Evolutionary conservation across 2,888 invertebrate genomes (phyloP), one percentile per base, ranked within the genome.

Genomic region (Epirrita christyi): DNA sequence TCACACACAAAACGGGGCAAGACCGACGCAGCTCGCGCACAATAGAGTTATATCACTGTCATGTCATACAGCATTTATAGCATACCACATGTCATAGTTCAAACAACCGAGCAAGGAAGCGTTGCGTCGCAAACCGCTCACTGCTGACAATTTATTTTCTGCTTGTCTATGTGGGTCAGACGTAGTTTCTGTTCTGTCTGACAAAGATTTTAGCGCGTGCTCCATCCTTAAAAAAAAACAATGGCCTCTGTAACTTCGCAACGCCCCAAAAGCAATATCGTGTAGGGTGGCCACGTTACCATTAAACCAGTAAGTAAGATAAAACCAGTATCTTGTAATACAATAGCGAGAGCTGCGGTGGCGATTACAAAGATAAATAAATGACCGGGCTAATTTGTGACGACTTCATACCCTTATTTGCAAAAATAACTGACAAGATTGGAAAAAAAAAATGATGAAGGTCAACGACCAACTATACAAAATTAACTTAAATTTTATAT

Each of bases 201-300:
- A 10, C 11, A 34, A 46, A 45, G 41, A 10, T 10, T 37, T 41
- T n/a, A 79, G 71, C 74, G 70, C 73, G 76, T 75, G 76, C 73
- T 61, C 67, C 47, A 67, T 64, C 47, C 59, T 53, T 75, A 78
- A 78, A 83, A 76, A 68, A 77, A 80, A 75, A 78, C 72, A 76
- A 80, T 79, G 75, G 74, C 76, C 71, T 76, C 72, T 82, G 50
- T 81, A 80, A 83, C 79, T 83, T 77, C 62, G 82, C 79, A 80
- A 83, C 79, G 80, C 79, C 75, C 78, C 65, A 78, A 81, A 78
- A 75, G 65, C 72, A 67, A 72, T 75, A 70, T 75, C 68, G 52
- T 73, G 76, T 81, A 79, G 76, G 80, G 81, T 78, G 70, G 73
- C 61, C 63, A 53, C 14, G 53, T 61, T 59, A 63, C 79, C 81